Evolutionary conservation across 2,888 invertebrate species (phyloP).

Genomic region (Lepidochrysops patricia): DNA sequence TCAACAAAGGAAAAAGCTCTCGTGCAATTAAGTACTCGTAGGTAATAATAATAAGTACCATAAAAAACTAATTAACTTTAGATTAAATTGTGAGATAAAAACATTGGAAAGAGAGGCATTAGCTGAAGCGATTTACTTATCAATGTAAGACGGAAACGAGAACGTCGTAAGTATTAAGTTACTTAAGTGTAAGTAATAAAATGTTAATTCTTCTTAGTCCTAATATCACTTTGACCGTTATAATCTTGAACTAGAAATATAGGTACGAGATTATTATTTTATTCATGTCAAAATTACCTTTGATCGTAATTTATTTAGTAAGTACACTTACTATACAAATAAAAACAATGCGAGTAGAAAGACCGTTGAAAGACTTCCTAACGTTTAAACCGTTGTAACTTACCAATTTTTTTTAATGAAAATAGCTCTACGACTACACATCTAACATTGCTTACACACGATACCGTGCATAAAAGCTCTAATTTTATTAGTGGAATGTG

Average conservation of each 20-base stretch:
- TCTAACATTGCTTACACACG: background rate
- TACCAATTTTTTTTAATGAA: too few relatives aligned
- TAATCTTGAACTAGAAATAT: background rate
- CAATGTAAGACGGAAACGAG: background rate
- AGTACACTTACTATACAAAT: too few relatives aligned
- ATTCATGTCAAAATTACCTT: background rate
- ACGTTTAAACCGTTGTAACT: too few relatives aligned
- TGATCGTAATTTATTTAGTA: background rate
- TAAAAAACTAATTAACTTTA: background rate
- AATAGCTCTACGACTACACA: too few relatives aligned
- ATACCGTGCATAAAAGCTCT: background rate
- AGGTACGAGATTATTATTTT: background rate
- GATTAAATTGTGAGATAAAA: background rate
- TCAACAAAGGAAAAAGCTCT: too few relatives aligned
- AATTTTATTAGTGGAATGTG: conserved; percentile 8
- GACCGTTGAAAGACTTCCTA: too few relatives aligned
- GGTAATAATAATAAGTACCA: background rate
- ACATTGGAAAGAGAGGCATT: background rate
- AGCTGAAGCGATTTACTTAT: background rate
- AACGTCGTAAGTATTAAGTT: too few relatives aligned
- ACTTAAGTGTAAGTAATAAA: too few relatives aligned
- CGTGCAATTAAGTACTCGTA: background rate
- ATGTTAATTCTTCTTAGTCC: background rate
- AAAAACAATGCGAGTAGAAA: too few relatives aligned
- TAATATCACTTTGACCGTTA: background rate